Evolutionary conservation across 1,140 invertebrate species (phyloP).

Genomic region (Diploscapter pachys): DNA sequence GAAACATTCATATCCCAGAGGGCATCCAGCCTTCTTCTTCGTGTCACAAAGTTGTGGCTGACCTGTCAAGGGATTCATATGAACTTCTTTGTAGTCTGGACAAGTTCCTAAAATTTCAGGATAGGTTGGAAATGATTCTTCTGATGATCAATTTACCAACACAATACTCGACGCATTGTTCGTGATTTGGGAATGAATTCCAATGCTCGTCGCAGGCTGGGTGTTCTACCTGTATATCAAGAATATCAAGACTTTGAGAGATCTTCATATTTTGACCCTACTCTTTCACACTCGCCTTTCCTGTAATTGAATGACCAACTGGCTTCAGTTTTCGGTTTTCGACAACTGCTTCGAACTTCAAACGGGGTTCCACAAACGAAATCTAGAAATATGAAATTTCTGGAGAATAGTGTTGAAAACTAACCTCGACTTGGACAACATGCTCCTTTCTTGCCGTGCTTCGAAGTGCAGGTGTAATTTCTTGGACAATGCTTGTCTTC

Average conservation of each 20-base stretch:
- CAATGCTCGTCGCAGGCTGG: constrained; percentile 38
- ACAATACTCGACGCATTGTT: constrained; percentile 43
- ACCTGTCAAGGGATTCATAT: constrained; percentile 33
- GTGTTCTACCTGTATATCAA: constrained; percentile 13
- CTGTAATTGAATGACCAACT: constrained; percentile 34
- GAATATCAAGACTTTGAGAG: no score
- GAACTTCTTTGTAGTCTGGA: neutral
- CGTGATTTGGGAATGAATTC: constrained; percentile 40
- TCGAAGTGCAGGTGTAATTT: constrained; percentile 40
- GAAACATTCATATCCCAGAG: constrained; percentile 41
- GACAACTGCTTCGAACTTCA: constrained; percentile 31
- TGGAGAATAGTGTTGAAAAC: no score
- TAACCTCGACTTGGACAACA: constrained; percentile 28
- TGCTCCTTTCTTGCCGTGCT: constrained; percentile 27
- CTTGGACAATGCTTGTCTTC: constrained; percentile 36
- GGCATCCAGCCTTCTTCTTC: constrained; percentile 37
- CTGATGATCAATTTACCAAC: constrained; percentile 7
- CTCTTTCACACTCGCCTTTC: constrained; percentile 31
- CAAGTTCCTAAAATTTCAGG: constrained; percentile 16
- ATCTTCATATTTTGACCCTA: no score
- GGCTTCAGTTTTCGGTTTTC: constrained; percentile 6
- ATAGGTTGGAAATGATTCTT: constrained; percentile 3
- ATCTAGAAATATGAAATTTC: constrained; percentile 1
- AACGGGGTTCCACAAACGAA: constrained; percentile 39
- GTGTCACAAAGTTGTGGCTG: constrained; percentile 41